Evolutionary conservation across 2,113 vertebrate genomes (phyloP).

Genomic region (Gulo gulo): DNA sequence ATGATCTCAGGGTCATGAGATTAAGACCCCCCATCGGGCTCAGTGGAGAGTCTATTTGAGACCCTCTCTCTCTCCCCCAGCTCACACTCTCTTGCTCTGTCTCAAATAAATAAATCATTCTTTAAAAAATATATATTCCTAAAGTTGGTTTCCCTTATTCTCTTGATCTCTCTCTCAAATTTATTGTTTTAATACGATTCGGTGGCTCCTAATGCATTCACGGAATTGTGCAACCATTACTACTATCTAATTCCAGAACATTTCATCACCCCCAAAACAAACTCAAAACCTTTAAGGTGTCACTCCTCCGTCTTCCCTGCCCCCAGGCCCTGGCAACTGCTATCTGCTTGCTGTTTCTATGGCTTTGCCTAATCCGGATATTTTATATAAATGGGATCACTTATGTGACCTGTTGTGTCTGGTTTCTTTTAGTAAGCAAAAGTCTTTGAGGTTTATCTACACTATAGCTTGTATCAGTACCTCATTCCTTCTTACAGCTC

Average conservation of each 20-base stretch:
- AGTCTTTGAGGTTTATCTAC: background rate
- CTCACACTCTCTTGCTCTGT: background rate
- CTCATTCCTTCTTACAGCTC: background rate
- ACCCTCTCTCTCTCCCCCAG: background rate
- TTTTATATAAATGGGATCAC: background rate
- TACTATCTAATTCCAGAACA: background rate
- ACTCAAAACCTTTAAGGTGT: background rate
- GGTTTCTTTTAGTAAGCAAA: background rate
- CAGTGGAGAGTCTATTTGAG: background rate
- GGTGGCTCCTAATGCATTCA: background rate
- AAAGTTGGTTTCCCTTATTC: background rate
- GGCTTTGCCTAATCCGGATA: background rate
- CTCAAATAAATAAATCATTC: background rate
- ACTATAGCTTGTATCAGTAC: background rate
- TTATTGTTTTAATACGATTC: background rate
- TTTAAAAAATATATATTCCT: background rate
- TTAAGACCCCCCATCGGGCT: rapidly evolving
- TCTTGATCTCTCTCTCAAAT: background rate
- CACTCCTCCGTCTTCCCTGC: background rate
- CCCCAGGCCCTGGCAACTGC: background rate
- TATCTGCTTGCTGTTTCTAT: background rate
- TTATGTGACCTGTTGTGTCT: background rate
- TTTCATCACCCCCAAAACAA: background rate
- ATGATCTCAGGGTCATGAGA: background rate
- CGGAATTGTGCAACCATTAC: background rate